These are phyloP conservation scores for Nothobranchius kuhntae DNA, from an alignment of 2,113 vertebrate species.

Conservation along the genomic window DNA sequence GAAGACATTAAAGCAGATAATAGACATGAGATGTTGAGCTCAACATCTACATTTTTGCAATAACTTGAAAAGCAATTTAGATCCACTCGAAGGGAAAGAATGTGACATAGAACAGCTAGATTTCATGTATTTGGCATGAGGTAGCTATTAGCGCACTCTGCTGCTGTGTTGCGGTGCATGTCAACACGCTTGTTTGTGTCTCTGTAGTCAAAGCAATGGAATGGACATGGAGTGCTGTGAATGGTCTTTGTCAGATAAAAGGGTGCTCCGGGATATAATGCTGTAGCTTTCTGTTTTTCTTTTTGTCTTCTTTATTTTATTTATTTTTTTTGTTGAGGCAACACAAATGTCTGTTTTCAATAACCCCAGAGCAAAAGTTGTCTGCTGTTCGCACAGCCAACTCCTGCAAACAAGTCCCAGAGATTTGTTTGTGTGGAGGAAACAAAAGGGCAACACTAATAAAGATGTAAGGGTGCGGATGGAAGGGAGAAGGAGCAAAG, in stretches of 20 bases:
- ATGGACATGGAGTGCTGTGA: slow-evolving; percentile 26
- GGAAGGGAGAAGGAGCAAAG: slow-evolving; percentile 15
- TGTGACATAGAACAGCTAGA: slow-evolving; percentile 31
- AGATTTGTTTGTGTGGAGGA: slow-evolving; percentile 36
- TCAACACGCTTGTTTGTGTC: slow-evolving; percentile 3
- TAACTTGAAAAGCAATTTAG: slow-evolving; percentile 11
- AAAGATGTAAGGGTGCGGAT: slow-evolving; percentile 11
- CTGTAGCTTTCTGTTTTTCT: slow-evolving; percentile 11
- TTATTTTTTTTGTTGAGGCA: neutral
- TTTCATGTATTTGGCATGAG: slow-evolving; percentile 40
- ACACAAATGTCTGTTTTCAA: slow-evolving; percentile 36
- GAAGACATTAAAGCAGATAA: neutral
- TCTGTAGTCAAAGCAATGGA: slow-evolving; percentile 21
- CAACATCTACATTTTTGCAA: neutral
- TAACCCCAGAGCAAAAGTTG: slow-evolving; percentile 30
- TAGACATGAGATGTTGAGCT: neutral
- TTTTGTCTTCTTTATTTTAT: slow-evolving; percentile 5
- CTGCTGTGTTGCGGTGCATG: slow-evolving; percentile 8
- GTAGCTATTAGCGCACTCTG: slow-evolving; percentile 21
- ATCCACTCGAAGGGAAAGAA: slow-evolving; percentile 14
- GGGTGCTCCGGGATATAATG: slow-evolving; percentile 19
- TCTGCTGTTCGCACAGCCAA: slow-evolving; percentile 41
- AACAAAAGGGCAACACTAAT: slow-evolving; percentile 21
- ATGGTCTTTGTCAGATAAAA: slow-evolving; percentile 41
- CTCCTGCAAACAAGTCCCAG: slow-evolving; percentile 39